Evolutionary conservation across 2,888 invertebrate species (phyloP).

Genomic region (Notodonta ziczac): DNA sequence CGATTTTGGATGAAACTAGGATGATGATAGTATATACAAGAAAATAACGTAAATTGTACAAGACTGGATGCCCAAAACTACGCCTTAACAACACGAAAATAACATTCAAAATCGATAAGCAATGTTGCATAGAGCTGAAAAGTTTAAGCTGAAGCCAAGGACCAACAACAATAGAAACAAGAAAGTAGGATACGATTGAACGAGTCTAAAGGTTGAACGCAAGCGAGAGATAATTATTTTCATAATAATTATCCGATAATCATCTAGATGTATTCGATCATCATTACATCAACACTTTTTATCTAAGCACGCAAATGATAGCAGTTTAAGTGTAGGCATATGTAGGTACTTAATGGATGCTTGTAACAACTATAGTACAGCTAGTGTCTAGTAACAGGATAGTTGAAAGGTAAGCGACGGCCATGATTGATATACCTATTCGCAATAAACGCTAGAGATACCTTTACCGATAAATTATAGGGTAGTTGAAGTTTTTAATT

Average conservation of each 20-base stretch:
- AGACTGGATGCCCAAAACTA: background rate
- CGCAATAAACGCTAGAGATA: background rate
- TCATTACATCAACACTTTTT: background rate
- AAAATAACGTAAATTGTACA: too few species aligned
- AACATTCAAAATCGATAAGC: background rate
- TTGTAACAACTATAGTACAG: background rate
- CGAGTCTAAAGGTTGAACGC: background rate
- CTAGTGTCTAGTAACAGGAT: background rate
- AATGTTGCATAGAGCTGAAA: too few species aligned
- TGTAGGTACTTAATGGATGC: too few species aligned
- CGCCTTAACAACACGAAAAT: background rate
- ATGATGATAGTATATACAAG: too few species aligned
- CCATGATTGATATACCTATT: background rate
- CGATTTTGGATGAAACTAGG: too few species aligned
- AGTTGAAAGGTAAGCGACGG: background rate
- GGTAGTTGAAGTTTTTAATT: background rate
- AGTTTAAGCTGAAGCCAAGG: background rate
- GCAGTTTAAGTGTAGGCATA: constrained; percentile 1
- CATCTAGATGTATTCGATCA: too few species aligned
- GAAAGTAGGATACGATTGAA: background rate
- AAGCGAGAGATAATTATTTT: background rate
- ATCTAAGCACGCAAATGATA: background rate
- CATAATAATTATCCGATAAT: background rate
- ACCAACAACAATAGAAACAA: background rate
- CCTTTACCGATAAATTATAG: constrained; percentile 1